Evolutionary conservation across 2,797 vertebrate species (phyloP).

Genomic region (Schizopygopsis pylzovi): DNA sequence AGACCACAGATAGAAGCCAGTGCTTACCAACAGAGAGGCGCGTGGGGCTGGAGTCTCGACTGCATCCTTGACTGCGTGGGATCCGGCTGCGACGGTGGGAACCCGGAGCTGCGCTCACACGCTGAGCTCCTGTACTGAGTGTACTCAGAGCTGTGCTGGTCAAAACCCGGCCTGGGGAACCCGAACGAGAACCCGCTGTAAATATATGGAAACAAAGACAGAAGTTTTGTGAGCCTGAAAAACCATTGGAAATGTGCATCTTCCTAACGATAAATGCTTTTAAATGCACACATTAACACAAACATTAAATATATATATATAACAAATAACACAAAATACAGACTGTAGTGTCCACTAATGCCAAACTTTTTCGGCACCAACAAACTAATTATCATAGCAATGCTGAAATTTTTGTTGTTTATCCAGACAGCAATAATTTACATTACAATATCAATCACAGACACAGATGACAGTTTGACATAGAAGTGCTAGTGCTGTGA

Average conservation of each 20-base stretch:
- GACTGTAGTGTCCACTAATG: background rate
- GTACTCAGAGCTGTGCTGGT: conserved; percentile 92
- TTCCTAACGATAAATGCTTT: background rate
- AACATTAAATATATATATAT: too few relatives aligned
- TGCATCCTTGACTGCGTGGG: conserved; percentile 96
- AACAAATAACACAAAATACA: conserved; percentile 30
- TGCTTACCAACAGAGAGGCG: conserved; percentile 92
- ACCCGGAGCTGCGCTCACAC: conserved; percentile 75
- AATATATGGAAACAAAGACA: conserved; percentile 19
- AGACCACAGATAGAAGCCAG: background rate
- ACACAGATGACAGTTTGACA: conserved; percentile 27
- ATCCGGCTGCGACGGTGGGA: conserved; percentile 92
- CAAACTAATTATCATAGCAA: background rate
- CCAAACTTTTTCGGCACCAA: conserved; percentile 1
- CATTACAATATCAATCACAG: conserved; percentile 37
- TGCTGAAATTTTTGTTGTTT: background rate
- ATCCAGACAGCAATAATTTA: conserved; percentile 8
- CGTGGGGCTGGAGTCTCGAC: conserved; percentile 95
- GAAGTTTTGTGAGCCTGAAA: background rate
- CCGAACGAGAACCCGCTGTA: conserved; percentile 94
- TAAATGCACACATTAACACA: conserved; percentile 10
- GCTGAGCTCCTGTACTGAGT: conserved; percentile 88
- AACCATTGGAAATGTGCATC: background rate
- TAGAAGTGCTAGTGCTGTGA: conserved; percentile 30
- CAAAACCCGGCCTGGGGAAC: conserved; percentile 94